Conservation (phyloP, 2,113 vertebrate species). For the Oceanodroma tethys region DNA sequence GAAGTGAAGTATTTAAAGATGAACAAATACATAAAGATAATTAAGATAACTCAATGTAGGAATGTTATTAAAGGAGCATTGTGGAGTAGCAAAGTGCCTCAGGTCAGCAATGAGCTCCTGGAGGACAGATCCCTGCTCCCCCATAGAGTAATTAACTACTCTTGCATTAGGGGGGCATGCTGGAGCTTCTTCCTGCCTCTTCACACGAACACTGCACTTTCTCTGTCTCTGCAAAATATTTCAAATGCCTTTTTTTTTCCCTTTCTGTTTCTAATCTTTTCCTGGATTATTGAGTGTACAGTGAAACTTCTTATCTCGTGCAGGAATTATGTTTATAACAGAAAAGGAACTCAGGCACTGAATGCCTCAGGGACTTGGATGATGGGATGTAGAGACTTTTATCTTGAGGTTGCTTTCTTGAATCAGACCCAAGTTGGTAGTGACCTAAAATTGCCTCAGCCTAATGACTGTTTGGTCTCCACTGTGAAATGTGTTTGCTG, state of each 20-base stretch:
- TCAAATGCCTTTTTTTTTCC: not conserved
- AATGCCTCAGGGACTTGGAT: slow-evolving; percentile 50
- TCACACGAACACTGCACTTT: not conserved
- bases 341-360: slow-evolving; percentile 17
- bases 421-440: slow-evolving; percentile 38
- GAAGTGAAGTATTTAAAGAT: not conserved
- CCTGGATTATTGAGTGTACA: slow-evolving; percentile 46
- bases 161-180: not conserved
- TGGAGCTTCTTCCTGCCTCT: not conserved
- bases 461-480: slow-evolving; percentile 30
- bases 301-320: slow-evolving; percentile 45
- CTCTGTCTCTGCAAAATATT: slow-evolving; percentile 13
- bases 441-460: slow-evolving; percentile 56
- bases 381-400: slow-evolving; percentile 32
- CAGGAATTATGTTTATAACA: slow-evolving; percentile 46
- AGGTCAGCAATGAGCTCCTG: not conserved
- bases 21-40: not conserved
- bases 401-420: slow-evolving; percentile 45
- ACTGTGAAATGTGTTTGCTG: slow-evolving; percentile 46
- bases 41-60: not conserved
- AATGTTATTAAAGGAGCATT: not conserved
- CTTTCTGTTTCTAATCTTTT: slow-evolving; percentile 56
- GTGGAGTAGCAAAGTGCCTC: not conserved
- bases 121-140: not conserved
- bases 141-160: not conserved